Percentiles rank a stretch among this genome's conserved stretches.
These are phyloP conservation scores for Melikaiella ostensackeni DNA, from an alignment of 2,888 invertebrate species.

Conservation along the genomic window DNA sequence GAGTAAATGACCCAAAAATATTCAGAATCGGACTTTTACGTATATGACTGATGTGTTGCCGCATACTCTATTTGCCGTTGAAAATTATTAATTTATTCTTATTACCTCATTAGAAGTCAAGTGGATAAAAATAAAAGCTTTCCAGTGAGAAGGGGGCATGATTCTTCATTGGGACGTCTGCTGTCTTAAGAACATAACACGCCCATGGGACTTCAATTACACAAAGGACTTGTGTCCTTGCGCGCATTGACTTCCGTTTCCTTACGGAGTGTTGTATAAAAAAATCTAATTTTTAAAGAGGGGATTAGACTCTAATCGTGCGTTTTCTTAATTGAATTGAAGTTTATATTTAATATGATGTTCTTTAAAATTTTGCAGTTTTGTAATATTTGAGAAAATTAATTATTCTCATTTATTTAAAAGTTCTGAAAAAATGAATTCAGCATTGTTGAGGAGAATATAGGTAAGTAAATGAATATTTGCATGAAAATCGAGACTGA, in stretches of 20 bases:
- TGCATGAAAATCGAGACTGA: neutral
- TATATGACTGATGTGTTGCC: neutral
- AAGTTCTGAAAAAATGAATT: neutral
- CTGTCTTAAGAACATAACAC: too few relatives aligned
- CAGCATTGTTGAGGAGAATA: neutral
- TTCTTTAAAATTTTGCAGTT: neutral
- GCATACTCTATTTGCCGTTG: neutral
- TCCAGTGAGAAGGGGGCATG: too few relatives aligned
- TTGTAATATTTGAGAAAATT: too few relatives aligned
- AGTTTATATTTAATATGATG: neutral
- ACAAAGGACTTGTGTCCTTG: too few relatives aligned
- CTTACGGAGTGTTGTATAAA: too few relatives aligned
- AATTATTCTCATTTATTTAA: neutral
- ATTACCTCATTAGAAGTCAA: neutral
- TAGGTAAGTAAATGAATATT: neutral
- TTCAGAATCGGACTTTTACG: neutral
- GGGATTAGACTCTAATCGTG: too few relatives aligned
- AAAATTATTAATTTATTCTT: neutral
- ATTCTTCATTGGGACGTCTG: too few relatives aligned
- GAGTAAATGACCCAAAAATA: neutral
- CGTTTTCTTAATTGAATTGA: neutral
- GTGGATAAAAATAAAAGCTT: neutral
- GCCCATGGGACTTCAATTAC: too few relatives aligned
- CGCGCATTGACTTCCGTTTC: too few relatives aligned
- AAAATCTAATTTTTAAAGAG: too few relatives aligned